These are phyloP conservation scores for Alectura lathami DNA, from an alignment of 2,113 vertebrate species.

Conservation along the genomic window DNA sequence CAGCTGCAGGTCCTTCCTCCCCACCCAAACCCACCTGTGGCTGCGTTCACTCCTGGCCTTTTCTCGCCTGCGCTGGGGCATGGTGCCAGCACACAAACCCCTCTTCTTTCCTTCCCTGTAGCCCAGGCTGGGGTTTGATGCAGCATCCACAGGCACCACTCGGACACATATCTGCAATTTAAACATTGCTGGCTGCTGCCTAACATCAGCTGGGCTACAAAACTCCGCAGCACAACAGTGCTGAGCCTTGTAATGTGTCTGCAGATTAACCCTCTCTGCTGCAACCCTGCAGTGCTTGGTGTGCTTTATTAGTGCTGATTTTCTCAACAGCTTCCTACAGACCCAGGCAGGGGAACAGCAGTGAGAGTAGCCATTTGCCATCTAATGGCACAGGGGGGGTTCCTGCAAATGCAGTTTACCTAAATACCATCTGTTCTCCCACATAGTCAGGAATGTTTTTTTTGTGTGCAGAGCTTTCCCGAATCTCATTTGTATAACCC, in stretches of 20 bases:
- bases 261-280: not conserved
- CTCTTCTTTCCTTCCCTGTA: not conserved
- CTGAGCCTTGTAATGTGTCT: not conserved
- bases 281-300: not conserved
- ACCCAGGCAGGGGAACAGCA: not conserved
- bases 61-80: not conserved
- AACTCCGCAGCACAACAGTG: not conserved
- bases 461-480: slow-evolving; percentile 2
- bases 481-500: slow-evolving; percentile 2
- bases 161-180: not conserved
- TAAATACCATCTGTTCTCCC: slow-evolving; percentile 55
- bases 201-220: not conserved
- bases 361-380: slow-evolving; percentile 47
- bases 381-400: not conserved
- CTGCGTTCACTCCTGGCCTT: not conserved
- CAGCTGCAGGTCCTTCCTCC: not conserved
- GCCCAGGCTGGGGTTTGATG: not conserved
- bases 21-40: not conserved
- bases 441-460: slow-evolving; percentile 24
- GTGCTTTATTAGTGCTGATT: not conserved
- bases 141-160: not conserved
- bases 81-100: not conserved
- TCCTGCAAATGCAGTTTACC: slow-evolving; percentile 43
- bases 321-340: not conserved
- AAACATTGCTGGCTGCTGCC: not conserved